phyloP scores from a whole-genome alignment of 2,113 vertebrate genomes.

The Rhizomys pruinosus region DNA sequence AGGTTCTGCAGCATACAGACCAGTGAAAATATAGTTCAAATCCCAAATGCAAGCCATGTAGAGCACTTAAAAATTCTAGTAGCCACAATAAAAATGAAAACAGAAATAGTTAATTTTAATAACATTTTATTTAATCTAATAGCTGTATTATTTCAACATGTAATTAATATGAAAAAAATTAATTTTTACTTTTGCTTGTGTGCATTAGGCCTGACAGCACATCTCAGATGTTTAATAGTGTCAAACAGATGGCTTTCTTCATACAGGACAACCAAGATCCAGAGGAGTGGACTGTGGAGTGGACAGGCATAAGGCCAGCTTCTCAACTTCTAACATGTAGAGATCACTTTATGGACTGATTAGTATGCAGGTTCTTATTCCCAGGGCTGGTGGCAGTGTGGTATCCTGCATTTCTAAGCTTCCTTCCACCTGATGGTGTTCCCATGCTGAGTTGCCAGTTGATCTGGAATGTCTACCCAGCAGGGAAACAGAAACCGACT shows the following conservation, averaged over 20 bases:
- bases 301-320: no score
- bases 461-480: neutral
- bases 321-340: neutral
- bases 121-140: neutral
- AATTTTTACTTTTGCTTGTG: slow-evolving; percentile 51
- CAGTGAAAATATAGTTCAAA: slow-evolving; percentile 2
- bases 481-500: neutral
- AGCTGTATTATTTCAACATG: slow-evolving; percentile 16
- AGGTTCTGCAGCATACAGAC: neutral
- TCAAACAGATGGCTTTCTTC: neutral
- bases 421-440: neutral
- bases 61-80: slow-evolving; percentile 28
- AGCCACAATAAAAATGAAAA: slow-evolving; percentile 41
- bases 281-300: neutral
- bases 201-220: neutral
- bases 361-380: neutral
- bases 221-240: neutral
- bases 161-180: slow-evolving; percentile 23
- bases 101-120: slow-evolving; percentile 54
- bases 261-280: no score
- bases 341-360: neutral
- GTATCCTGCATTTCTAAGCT: slow-evolving; percentile 6
- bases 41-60: slow-evolving; percentile 6
- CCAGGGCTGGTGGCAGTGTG: neutral
- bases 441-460: neutral